These are phyloP conservation scores for Silurus glanis DNA, from an alignment of 2,113 vertebrate genomes.

Conservation along the genomic window DNA sequence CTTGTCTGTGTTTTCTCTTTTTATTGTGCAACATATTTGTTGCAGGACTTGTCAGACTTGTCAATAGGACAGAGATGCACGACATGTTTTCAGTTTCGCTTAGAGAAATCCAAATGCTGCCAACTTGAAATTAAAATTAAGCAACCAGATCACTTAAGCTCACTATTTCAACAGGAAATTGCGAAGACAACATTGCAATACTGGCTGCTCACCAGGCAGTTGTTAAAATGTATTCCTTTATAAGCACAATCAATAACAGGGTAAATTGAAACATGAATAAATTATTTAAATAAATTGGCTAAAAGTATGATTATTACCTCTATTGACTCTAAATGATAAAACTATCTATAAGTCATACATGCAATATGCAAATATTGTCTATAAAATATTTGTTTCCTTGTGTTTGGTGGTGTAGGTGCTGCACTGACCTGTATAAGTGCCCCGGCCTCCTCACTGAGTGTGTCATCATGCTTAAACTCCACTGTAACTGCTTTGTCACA, in stretches of 20 bases:
- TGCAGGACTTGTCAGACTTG: neutral
- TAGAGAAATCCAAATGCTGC: neutral
- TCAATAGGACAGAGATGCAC: neutral
- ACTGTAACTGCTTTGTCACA: constrained; percentile 90
- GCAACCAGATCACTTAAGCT: neutral
- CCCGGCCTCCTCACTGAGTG: constrained; percentile 83
- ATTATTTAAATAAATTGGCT: neutral
- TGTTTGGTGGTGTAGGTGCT: neutral
- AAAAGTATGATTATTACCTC: neutral
- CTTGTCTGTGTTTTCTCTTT: neutral
- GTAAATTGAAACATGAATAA: neutral
- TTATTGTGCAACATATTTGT: neutral
- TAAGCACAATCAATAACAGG: neutral
- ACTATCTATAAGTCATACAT: neutral
- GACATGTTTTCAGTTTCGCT: neutral
- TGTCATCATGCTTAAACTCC: constrained; percentile 94
- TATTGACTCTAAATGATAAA: neutral
- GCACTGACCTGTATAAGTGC: constrained; percentile 78
- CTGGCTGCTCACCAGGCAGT: neutral
- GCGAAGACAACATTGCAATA: neutral
- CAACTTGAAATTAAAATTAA: neutral
- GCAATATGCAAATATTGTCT: too few species aligned
- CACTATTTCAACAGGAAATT: neutral
- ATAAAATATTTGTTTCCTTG: too few species aligned
- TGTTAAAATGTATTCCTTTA: neutral